Evolutionary conservation across 2,888 invertebrate genomes (phyloP).

Genomic region (Zygothrica quintamaculata): DNA sequence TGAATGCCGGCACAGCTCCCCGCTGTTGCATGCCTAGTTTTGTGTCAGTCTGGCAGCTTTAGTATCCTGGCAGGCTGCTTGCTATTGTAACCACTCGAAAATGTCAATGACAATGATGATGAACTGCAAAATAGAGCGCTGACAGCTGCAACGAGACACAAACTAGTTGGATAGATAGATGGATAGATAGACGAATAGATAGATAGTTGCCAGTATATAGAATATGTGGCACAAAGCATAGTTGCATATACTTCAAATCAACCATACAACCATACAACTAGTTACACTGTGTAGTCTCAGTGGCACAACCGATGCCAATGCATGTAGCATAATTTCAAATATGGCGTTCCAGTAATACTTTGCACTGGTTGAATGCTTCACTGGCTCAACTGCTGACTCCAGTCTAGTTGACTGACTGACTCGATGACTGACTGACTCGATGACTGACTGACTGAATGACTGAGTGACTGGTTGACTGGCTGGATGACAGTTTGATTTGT

Average conservation of each 20-base stretch:
- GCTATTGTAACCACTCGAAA: slow-evolving; percentile 78
- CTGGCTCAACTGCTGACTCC: slow-evolving; percentile 33
- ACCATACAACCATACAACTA: no score
- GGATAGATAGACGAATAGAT: no score
- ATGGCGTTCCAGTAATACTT: slow-evolving; percentile 76
- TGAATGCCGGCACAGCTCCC: neutral
- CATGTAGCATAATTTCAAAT: slow-evolving; percentile 77
- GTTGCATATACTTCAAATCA: neutral
- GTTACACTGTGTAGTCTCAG: slow-evolving; percentile 20
- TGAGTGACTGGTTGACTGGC: slow-evolving; percentile 41
- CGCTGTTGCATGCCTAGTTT: neutral
- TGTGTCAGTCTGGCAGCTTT: slow-evolving; percentile 1
- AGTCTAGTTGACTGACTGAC: slow-evolving; percentile 36
- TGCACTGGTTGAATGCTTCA: slow-evolving; percentile 60
- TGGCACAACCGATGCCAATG: slow-evolving; percentile 44
- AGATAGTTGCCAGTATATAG: slow-evolving; percentile 49
- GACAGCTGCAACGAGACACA: slow-evolving; percentile 77
- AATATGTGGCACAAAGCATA: slow-evolving; percentile 49
- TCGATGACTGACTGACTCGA: slow-evolving; percentile 78
- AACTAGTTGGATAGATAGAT: slow-evolving; percentile 48
- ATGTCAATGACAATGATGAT: slow-evolving; percentile 80
- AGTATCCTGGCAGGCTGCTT: slow-evolving; percentile 40
- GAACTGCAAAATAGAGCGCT: slow-evolving; percentile 79
- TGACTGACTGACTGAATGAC: no score
- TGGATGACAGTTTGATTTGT: slow-evolving; percentile 78